Base-by-base conservation (phyloP, 2,888 invertebrate species). In the Ypsolopha sequella region DNA sequence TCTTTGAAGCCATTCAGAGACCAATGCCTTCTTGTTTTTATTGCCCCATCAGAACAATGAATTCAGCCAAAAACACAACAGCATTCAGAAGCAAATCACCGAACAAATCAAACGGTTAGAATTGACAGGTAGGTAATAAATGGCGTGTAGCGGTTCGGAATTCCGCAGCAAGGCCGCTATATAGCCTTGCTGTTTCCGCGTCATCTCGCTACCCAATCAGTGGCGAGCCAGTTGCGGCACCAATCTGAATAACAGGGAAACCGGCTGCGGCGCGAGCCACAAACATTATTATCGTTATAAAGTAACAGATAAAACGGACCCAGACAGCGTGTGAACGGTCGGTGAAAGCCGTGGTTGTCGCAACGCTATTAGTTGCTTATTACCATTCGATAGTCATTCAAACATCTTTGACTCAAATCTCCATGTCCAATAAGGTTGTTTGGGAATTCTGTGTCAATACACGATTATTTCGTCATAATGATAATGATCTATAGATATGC, bases 281-380 rank as follows among this genome's bases (percentile, higher is more conserved):
- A 74, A 72, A 74, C 73, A 72, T 78, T 80, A 82, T 80, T 81
- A 82, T 75, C 70, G 76, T 76, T 74, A 82, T 85, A 84, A 85
- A 82, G 69, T 80, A 77, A 77, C 75, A 78, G 82, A 82, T 84
- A 82, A 79, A 81, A 74, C 75, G 73, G 72, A 70, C 61, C 66
- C 70, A 63, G 85, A 85, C 85, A 84, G 85, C 85, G 85, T 86
- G 85, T 79, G 85, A 86, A 86, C 80, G 75, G 58, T 53, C 59
- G 65, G 84, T 77, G 85, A 85, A 85, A 86, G 85, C 77, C 65
- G 75, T 66, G 71, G 80, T 80, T 74, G 82, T 33, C 34, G 41
- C 53, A 52, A 51, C 79, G 78, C 78, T 79, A 73, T 76, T 70
- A 69, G 70, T 69, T 66, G 68, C 68, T 65, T 70, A 71, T 72